These are phyloP conservation scores for Myrmophylax atrothorax DNA, from an alignment of 2,113 vertebrate genomes.

Conservation along the genomic window DNA sequence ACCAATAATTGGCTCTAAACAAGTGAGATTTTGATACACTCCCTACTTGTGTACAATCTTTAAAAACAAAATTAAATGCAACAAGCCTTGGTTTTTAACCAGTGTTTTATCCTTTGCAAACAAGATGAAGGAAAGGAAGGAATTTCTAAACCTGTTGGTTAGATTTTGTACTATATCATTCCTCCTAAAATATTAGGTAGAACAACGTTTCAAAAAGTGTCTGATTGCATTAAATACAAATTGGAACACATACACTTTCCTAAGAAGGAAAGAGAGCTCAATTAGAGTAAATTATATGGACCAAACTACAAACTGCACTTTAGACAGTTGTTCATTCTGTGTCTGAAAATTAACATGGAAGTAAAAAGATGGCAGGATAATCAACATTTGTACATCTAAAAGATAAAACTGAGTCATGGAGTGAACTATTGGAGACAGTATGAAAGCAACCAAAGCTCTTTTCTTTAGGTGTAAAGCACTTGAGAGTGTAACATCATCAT, in stretches of 20 bases:
- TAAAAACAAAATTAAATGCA: background rate
- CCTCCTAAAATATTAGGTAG: background rate
- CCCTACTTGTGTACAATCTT: background rate
- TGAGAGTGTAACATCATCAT: background rate
- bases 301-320: background rate
- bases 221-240: background rate
- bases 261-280: background rate
- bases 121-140: background rate
- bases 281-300: background rate
- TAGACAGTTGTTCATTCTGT: background rate
- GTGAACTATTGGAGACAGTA: background rate
- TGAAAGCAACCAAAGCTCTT: background rate
- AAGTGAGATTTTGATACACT: background rate
- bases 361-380: background rate
- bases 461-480: background rate
- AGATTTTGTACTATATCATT: background rate
- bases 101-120: background rate
- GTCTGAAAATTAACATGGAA: background rate
- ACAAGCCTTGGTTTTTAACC: background rate
- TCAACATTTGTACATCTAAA: background rate
- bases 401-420: background rate
- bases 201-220: background rate
- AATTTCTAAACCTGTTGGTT: background rate
- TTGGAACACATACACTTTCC: background rate
- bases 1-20: background rate